Evolutionary conservation across 2,797 vertebrate genomes (phyloP).

Genomic region (Chiroxiphia lanceolata): DNA sequence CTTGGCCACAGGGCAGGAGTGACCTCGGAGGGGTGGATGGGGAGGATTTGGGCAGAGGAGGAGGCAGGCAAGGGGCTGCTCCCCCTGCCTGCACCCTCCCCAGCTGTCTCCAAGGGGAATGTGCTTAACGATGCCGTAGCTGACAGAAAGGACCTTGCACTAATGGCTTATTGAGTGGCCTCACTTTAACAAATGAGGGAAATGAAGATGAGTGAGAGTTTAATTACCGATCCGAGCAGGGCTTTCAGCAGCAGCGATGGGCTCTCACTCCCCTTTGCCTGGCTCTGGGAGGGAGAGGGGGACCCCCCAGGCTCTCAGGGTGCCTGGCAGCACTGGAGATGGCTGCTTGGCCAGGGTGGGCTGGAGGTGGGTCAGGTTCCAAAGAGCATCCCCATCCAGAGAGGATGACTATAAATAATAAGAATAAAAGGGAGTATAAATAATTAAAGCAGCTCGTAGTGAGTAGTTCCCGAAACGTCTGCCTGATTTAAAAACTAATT

Average conservation of each 20-base stretch:
- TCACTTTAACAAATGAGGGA: constrained; percentile 38
- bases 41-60: background rate
- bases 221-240: background rate
- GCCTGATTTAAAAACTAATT: constrained; percentile 75
- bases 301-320: background rate
- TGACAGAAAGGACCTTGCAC: constrained; percentile 5
- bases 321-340: background rate
- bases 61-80: background rate
- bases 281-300: background rate
- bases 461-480: constrained; percentile 60
- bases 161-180: constrained; percentile 51
- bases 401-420: constrained; percentile 39
- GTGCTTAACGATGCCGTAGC: background rate
- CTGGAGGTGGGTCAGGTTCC: background rate
- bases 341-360: background rate
- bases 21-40: background rate
- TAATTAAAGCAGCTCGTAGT: constrained; percentile 64
- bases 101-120: background rate
- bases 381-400: background rate
- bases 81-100: background rate
- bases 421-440: constrained; percentile 59
- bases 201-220: constrained; percentile 64
- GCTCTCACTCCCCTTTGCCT: fast-evolving
- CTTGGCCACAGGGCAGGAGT: background rate
- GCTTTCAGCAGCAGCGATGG: fast-evolving